A percentile compares a stretch with the other conserved stretches of the same genome.
phyloP scores from a whole-genome alignment of 2,113 vertebrate genomes.

The Nematolebias whitei region DNA sequence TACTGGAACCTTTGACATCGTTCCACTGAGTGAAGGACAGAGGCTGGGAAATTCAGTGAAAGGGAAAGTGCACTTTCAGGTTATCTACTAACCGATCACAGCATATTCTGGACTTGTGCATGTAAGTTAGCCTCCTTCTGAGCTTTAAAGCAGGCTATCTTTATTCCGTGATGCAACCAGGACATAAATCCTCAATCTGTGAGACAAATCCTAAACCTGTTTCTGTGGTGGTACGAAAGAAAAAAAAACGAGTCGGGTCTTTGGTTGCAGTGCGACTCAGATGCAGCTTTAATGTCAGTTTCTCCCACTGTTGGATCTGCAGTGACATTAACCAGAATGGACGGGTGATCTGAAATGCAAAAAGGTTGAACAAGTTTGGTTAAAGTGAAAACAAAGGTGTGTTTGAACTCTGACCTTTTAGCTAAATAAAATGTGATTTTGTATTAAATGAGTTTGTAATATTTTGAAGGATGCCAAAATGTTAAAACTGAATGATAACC shows the following conservation, averaged over 20 bases:
- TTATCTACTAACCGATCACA: conserved; percentile 21
- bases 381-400: too few relatives aligned
- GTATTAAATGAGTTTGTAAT: too few relatives aligned
- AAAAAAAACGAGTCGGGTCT: conserved; percentile 25
- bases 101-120: conserved; percentile 32
- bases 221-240: conserved; percentile 17
- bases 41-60: conserved; percentile 12
- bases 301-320: too few relatives aligned
- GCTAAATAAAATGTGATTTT: too few relatives aligned
- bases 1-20: conserved; percentile 32
- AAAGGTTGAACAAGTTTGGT: too few relatives aligned
- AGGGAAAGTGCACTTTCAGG: conserved; percentile 17
- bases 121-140: conserved; percentile 26
- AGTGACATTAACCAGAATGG: too few relatives aligned
- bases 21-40: conserved; percentile 13
- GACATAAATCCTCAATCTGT: conserved; percentile 45
- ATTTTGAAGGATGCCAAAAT: too few relatives aligned
- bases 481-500: too few relatives aligned
- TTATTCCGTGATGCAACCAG: conserved; percentile 45
- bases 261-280: conserved; percentile 23
- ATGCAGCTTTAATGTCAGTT: too few relatives aligned
- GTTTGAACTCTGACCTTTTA: too few relatives aligned
- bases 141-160: conserved; percentile 35
- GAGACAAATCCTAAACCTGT: conserved; percentile 58
- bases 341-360: too few relatives aligned